These are phyloP conservation scores for Oncopodura yosiiana DNA, from an alignment of 1,140 invertebrate genomes.

Conservation along the genomic window DNA sequence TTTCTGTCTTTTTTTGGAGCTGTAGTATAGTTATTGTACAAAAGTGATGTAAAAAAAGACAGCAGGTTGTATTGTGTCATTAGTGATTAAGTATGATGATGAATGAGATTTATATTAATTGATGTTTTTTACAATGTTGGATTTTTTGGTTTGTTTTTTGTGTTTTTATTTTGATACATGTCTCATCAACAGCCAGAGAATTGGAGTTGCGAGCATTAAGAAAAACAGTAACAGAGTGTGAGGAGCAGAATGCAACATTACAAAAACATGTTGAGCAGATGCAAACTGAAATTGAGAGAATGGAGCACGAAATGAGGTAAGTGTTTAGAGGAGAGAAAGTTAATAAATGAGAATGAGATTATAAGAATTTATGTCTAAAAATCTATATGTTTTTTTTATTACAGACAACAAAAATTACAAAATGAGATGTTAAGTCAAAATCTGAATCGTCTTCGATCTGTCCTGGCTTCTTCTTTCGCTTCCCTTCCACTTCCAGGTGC, in stretches of 20 bases:
- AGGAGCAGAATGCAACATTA: conserved; percentile 53
- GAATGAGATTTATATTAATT: too few species aligned
- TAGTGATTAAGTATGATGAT: too few species aligned
- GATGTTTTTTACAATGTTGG: too few species aligned
- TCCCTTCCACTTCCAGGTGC: conserved; percentile 31
- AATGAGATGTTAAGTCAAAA: conserved; percentile 36
- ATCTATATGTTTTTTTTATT: too few species aligned
- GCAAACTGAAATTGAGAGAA: conserved; percentile 36
- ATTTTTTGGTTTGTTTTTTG: conserved; percentile 7
- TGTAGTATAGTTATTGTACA: too few species aligned
- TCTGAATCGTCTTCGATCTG: conserved; percentile 33
- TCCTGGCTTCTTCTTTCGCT: conserved; percentile 33
- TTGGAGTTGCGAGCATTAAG: conserved; percentile 47
- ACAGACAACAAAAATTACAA: conserved; percentile 35
- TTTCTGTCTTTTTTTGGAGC: too few species aligned
- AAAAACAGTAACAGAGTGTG: conserved; percentile 50
- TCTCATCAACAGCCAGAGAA: conserved; percentile 42
- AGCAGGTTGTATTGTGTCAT: too few species aligned
- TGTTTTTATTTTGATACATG: conserved; percentile 12
- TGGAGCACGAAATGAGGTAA: conserved; percentile 37
- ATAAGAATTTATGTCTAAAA: too few species aligned
- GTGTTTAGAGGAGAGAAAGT: too few species aligned
- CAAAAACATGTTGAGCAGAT: conserved; percentile 52
- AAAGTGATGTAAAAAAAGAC: too few species aligned
- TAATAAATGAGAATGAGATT: too few species aligned